These are phyloP conservation scores for Uropsilus gracilis DNA, from an alignment of 2,113 vertebrate species.

Conservation along the genomic window DNA sequence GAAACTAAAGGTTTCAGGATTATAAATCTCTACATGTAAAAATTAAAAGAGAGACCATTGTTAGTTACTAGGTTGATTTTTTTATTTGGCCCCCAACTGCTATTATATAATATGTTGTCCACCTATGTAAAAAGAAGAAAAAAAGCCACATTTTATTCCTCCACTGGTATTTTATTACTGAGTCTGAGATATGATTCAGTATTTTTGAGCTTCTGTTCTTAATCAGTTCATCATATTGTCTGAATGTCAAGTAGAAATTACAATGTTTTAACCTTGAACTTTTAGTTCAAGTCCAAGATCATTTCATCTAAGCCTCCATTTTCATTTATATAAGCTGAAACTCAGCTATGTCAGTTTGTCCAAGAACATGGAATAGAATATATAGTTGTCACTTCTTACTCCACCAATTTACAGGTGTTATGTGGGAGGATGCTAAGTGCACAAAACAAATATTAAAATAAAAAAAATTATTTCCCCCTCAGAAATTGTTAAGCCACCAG, in stretches of 20 bases:
- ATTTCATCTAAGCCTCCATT: not conserved
- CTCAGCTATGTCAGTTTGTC: not conserved
- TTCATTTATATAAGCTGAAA: conserved; percentile 45
- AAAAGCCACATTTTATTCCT: conserved; percentile 17
- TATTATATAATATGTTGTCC: not conserved
- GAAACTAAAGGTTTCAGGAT: conserved; percentile 3
- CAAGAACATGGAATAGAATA: conserved; percentile 1
- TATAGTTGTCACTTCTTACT: conserved; percentile 22
- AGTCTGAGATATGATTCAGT: not conserved
- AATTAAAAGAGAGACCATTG: not conserved
- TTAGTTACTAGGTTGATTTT: not conserved
- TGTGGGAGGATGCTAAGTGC: conserved; percentile 20
- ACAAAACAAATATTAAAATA: conserved; percentile 19
- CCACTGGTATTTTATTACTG: conserved; percentile 8
- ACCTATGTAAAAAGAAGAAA: too few relatives aligned
- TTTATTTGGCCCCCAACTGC: not conserved
- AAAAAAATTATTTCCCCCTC: not conserved
- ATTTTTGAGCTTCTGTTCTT: conserved; percentile 33
- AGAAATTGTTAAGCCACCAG: not conserved
- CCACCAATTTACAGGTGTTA: conserved; percentile 14
- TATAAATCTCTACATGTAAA: conserved; percentile 18
- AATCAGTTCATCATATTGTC: not conserved
- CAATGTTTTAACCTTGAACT: conserved; percentile 2
- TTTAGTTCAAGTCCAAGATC: not conserved
- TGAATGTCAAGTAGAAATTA: not conserved